A percentile compares a stretch with the other conserved stretches of the same genome.
phyloP scores from a whole-genome alignment of 2,797 vertebrate species.

The Glyptemys insculpta region DNA sequence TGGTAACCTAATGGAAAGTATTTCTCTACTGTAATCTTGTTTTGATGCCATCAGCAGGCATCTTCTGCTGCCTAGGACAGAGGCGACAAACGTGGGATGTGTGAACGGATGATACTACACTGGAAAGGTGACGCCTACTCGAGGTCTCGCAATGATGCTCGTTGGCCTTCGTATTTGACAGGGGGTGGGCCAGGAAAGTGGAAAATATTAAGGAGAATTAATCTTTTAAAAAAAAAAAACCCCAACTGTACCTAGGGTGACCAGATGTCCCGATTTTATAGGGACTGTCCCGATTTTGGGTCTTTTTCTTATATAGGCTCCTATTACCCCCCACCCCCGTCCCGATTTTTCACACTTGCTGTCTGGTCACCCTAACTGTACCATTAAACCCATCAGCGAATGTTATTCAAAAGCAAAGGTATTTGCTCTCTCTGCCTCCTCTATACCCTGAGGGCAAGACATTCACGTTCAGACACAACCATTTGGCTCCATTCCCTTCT shows the following conservation, averaged over 20 bases:
- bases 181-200: conserved; percentile 24
- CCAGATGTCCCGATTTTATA: no score
- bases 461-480: conserved; percentile 20
- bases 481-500: conserved; percentile 2
- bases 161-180: neutral
- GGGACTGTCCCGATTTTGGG: no score
- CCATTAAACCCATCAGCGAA: conserved; percentile 19
- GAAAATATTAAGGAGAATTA: conserved; percentile 34
- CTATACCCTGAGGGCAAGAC: neutral
- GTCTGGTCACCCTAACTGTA: neutral
- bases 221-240: neutral
- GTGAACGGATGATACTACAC: conserved; percentile 37
- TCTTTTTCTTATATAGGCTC: no score
- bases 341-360: no score
- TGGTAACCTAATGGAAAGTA: conserved; percentile 40
- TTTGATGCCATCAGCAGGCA: neutral
- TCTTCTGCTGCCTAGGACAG: conserved; percentile 21
- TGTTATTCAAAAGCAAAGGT: conserved; percentile 23
- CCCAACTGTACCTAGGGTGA: conserved; percentile 9
- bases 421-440: neutral
- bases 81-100: conserved; percentile 51
- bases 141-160: conserved; percentile 35
- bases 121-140: conserved; percentile 27
- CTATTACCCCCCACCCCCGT: no score
- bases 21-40: conserved; percentile 22